Base-by-base conservation (phyloP, 1,140 invertebrate species). In the Parapsyche elsis region DNA sequence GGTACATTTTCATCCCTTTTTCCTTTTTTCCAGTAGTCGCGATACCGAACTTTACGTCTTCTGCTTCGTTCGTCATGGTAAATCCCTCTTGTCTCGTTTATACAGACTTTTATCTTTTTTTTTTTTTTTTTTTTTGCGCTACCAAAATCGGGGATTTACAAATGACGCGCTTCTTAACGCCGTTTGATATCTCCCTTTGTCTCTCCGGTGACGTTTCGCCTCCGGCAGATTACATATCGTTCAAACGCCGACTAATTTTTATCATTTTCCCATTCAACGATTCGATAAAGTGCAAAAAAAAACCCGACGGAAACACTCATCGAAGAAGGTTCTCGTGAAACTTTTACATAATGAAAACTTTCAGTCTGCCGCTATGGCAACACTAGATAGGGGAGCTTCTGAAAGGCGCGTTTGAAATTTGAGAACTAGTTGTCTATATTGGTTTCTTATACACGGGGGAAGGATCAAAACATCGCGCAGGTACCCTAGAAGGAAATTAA, bases 1-100 rank as follows among this genome's bases (percentile, higher is more conserved):
- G 59, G 59, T 10, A 71, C 67, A 38, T 38, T 73, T 38, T 73
- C 44, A 73, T 73, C 71, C 71, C 71, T 46, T 46, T 73, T 73
- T 73, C 10, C 46, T n/a, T 46, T 45, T 45, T 73, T 24, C 46
- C n/a, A 23, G 44, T 38, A 38, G 30, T 38, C 30, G 30, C 46
- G 71, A 73, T 73, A 73, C 46, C 71, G 71, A 73, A 73, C 71
- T 73, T 73, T 73, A 73, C 71, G 71, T 73, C 46, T 73, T 73
- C 71, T 73, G 71, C 71, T 73, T 73, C 38, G 71, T 73, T 73
- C 71, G 71, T 73, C 71, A 46, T 73, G 71, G 71, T 53, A 73
- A 73, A 73, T 73, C 71, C 71, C 71, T 53, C 71, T 73, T 73
- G 71, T 73, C 71, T 73, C 71, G 38, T 73, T 73, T 46, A 73